Conservation (phyloP, 1,140 invertebrate species). For the Drosophila sproati region DNA sequence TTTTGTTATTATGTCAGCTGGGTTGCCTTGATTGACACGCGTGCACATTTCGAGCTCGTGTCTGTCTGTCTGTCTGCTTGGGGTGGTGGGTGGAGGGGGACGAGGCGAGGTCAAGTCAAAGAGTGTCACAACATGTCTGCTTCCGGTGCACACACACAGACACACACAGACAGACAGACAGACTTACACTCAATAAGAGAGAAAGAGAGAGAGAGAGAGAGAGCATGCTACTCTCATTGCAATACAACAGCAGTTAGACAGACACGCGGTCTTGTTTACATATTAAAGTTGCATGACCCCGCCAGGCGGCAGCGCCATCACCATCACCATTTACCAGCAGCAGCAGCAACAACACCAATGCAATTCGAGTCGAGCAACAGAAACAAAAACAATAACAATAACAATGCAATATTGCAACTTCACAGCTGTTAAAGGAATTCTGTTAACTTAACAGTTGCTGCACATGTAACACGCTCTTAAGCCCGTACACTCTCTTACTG, state of each 20-base stretch:
- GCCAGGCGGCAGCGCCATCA: conserved; percentile 42
- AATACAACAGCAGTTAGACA: conserved; percentile 44
- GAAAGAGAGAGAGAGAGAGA: not conserved
- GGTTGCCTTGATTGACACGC: conserved; percentile 57
- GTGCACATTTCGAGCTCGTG: conserved; percentile 50
- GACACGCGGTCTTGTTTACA: conserved; percentile 74
- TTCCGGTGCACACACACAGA: conserved; percentile 69
- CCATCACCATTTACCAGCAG: not conserved
- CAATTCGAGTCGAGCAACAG: conserved; percentile 5
- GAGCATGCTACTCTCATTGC: conserved; percentile 21
- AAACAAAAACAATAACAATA: conserved; percentile 27
- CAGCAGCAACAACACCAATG: conserved; percentile 26
- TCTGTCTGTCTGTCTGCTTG: conserved; percentile 37
- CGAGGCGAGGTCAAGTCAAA: conserved; percentile 76
- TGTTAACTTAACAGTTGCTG: conserved; percentile 48
- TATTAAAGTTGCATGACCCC: conserved; percentile 82
- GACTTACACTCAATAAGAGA: not conserved
- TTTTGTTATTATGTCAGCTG: conserved; percentile 66
- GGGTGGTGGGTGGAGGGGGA: conserved; percentile 11
- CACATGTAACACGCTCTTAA: conserved; percentile 18
- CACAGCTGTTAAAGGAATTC: conserved; percentile 31
- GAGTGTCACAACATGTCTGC: conserved; percentile 82
- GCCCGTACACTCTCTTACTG: conserved; percentile 22
- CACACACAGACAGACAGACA: conserved; percentile 25
- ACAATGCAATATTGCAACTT: conserved; percentile 31